phyloP scores from a whole-genome alignment of 2,797 vertebrate genomes.

The Knipowitschia caucasica region DNA sequence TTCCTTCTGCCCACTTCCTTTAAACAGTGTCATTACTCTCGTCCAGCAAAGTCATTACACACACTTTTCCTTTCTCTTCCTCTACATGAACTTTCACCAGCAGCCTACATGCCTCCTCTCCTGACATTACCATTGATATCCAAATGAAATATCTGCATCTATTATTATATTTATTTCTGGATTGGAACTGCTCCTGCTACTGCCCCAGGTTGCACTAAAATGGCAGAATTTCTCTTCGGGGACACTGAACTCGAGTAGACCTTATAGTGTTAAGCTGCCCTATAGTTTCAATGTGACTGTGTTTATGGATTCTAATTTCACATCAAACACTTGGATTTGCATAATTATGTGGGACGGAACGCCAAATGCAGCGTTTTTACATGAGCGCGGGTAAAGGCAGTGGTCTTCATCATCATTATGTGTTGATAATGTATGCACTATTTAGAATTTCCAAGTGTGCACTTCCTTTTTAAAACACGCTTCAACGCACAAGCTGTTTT shows the following conservation, averaged over 20 bases:
- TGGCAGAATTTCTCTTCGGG: too few relatives aligned
- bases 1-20: not conserved
- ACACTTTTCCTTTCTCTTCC: constrained; percentile 29
- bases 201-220: too few relatives aligned
- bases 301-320: not conserved
- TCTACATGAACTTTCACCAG: constrained; percentile 27
- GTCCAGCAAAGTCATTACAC: constrained; percentile 24
- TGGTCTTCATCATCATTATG: not conserved
- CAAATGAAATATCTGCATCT: too few relatives aligned
- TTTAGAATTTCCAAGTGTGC: not conserved
- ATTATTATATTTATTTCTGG: too few relatives aligned
- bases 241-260: not conserved
- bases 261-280: too few relatives aligned
- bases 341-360: not conserved
- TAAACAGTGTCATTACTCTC: not conserved
- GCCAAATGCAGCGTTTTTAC: not conserved
- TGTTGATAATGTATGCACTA: not conserved
- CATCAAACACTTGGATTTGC: not conserved
- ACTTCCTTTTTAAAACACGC: not conserved
- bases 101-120: constrained; percentile 23
- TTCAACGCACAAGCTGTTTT: not conserved
- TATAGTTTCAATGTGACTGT: too few relatives aligned
- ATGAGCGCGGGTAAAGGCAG: not conserved
- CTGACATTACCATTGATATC: not conserved
- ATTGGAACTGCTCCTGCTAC: too few relatives aligned